Conservation (phyloP, 1,140 invertebrate genomes). For the Latrodectus geometricus region DNA sequence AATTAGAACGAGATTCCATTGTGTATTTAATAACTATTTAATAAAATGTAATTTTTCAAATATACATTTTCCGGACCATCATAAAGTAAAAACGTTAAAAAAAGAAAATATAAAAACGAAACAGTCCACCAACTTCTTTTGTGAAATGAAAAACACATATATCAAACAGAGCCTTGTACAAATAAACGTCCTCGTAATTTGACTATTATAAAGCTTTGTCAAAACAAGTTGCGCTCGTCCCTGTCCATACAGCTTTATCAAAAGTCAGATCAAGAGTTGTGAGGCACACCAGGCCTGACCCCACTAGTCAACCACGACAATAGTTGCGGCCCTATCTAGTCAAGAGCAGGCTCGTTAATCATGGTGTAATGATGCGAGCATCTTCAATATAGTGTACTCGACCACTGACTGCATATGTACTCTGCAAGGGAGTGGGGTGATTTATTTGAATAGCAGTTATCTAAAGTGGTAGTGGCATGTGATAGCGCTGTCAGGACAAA, state of each 20-base stretch:
- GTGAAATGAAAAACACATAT: no score
- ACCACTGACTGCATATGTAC: background rate
- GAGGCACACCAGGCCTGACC: slow-evolving; percentile 55
- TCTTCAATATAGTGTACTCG: slow-evolving; percentile 21
- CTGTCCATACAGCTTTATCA: slow-evolving; percentile 22
- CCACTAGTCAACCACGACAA: slow-evolving; percentile 54
- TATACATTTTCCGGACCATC: no score
- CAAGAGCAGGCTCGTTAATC: slow-evolving; percentile 47
- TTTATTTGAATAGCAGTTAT: background rate
- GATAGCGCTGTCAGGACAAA: background rate
- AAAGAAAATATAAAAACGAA: no score
- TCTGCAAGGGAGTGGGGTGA: background rate
- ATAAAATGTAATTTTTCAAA: no score
- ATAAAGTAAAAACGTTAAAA: no score
- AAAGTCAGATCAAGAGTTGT: slow-evolving; percentile 6
- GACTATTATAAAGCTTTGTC: background rate
- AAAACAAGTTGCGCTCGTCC: background rate
- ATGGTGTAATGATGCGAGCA: slow-evolving; percentile 55
- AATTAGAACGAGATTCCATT: no score
- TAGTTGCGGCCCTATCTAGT: background rate
- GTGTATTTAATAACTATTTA: no score
- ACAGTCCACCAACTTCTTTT: no score
- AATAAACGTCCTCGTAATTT: background rate
- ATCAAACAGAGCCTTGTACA: no score
- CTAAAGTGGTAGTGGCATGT: background rate